phyloP scores from a whole-genome alignment of 2,113 vertebrate species.

The Calyptommatus sinebrachiatus region DNA sequence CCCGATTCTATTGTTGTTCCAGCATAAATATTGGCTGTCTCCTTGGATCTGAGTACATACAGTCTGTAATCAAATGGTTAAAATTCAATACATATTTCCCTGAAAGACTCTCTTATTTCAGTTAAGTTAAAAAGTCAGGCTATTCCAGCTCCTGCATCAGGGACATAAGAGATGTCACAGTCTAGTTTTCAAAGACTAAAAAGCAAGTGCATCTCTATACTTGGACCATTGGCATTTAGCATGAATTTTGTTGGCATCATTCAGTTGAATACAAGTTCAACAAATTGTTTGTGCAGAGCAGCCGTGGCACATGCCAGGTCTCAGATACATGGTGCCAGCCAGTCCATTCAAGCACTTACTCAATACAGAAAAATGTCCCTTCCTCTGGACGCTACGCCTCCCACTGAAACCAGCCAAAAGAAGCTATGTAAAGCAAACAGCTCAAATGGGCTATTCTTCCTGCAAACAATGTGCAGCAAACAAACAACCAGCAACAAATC shows the following conservation, averaged over 20 bases:
- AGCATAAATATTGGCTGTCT: background rate
- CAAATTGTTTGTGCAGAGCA: background rate
- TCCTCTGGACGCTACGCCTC: background rate
- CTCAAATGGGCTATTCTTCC: slow-evolving; percentile 15
- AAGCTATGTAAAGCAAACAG: slow-evolving; percentile 8
- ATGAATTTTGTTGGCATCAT: background rate
- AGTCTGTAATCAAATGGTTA: background rate
- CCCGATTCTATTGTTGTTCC: background rate
- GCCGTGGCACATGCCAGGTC: background rate
- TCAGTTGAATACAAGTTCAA: slow-evolving; percentile 1
- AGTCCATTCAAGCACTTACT: slow-evolving; percentile 16
- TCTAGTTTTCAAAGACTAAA: background rate
- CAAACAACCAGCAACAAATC: background rate
- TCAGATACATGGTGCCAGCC: background rate
- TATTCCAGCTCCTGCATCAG: background rate
- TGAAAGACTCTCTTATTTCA: background rate
- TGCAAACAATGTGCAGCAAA: background rate
- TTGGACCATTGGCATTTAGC: background rate
- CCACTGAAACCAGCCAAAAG: background rate
- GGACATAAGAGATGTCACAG: background rate
- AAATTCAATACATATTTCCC: background rate
- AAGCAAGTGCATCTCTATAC: background rate
- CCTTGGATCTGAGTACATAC: background rate
- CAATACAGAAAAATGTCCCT: background rate
- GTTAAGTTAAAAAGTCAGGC: background rate